Conservation (phyloP, 2,888 invertebrate species). For the Pollenia angustigena region DNA sequence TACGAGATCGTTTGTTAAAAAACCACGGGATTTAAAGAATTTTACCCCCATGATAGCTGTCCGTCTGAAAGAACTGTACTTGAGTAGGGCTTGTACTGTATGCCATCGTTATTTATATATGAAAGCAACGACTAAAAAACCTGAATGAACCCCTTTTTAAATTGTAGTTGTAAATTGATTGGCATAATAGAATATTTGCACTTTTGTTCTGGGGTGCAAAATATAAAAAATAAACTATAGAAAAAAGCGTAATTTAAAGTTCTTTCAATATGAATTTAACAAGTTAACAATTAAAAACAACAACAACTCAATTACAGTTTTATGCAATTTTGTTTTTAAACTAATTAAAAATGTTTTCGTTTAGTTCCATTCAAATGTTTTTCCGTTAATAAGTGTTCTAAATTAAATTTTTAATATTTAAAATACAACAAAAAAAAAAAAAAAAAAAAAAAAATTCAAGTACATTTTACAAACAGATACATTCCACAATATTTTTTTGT, state of each 20-base stretch:
- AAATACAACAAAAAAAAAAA: too few relatives aligned
- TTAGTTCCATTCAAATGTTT: too few relatives aligned
- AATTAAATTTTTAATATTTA: too few relatives aligned
- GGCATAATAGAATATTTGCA: constrained; percentile 43
- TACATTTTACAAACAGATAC: too few relatives aligned
- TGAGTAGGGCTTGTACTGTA: neutral
- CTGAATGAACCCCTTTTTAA: constrained; percentile 40
- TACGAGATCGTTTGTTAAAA: too few relatives aligned
- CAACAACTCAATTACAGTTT: constrained; percentile 26
- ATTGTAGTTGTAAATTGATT: constrained; percentile 45
- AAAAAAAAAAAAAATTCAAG: too few relatives aligned
- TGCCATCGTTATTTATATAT: neutral
- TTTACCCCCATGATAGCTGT: too few relatives aligned
- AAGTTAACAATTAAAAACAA: neutral
- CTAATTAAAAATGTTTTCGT: constrained; percentile 22
- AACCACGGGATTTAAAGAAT: too few relatives aligned
- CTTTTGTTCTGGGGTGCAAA: constrained; percentile 20
- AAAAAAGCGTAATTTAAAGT: neutral
- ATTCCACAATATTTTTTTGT: too few relatives aligned
- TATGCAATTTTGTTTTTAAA: constrained; percentile 36
- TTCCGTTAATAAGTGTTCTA: too few relatives aligned
- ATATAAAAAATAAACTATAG: neutral
- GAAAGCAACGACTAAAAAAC: neutral
- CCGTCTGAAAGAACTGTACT: too few relatives aligned
- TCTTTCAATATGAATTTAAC: constrained; percentile 19